phyloP scores from a whole-genome alignment of 92 coral and sea anemone genomes.

The Epizoanthus illoricatus region DNA sequence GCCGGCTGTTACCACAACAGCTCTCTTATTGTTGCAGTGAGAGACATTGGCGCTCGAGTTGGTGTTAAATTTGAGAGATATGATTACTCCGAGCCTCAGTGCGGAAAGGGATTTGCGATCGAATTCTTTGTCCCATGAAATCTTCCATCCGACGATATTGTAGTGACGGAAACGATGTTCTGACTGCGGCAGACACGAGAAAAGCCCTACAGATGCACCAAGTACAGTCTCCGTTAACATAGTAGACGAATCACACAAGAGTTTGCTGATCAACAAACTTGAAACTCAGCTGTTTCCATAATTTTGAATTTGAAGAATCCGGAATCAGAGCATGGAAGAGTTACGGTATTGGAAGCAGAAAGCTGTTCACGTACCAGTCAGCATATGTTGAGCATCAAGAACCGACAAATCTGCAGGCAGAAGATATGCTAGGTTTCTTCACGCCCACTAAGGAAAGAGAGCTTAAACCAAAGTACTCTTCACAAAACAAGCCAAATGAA shows the following conservation, averaged over 20 bases:
- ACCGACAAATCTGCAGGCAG: slow-evolving; percentile 36
- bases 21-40: slow-evolving; percentile 39
- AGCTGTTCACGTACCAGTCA: slow-evolving; percentile 8
- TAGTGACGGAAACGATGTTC: slow-evolving; percentile 23
- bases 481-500: background rate
- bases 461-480: slow-evolving; percentile 14
- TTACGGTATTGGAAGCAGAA: background rate
- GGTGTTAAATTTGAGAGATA: slow-evolving; percentile 45
- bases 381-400: slow-evolving; percentile 46
- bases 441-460: slow-evolving; percentile 27
- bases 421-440: slow-evolving; percentile 34
- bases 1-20: slow-evolving; percentile 64
- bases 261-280: background rate
- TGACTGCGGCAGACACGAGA: slow-evolving; percentile 9
- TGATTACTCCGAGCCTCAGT: slow-evolving; percentile 58
- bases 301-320: background rate
- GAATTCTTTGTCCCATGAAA: slow-evolving; percentile 59
- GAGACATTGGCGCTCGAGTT: slow-evolving; percentile 42
- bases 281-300: background rate
- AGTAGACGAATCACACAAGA: slow-evolving; percentile 17
- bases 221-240: slow-evolving; percentile 5
- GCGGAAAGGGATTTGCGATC: slow-evolving; percentile 62
- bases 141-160: slow-evolving; percentile 40
- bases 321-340: slow-evolving; percentile 6
- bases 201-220: slow-evolving; percentile 12